Evolutionary conservation across 2,888 invertebrate species (phyloP), one percentile per base, ranked within the genome.

Genomic region (Mylabris sibirica): DNA sequence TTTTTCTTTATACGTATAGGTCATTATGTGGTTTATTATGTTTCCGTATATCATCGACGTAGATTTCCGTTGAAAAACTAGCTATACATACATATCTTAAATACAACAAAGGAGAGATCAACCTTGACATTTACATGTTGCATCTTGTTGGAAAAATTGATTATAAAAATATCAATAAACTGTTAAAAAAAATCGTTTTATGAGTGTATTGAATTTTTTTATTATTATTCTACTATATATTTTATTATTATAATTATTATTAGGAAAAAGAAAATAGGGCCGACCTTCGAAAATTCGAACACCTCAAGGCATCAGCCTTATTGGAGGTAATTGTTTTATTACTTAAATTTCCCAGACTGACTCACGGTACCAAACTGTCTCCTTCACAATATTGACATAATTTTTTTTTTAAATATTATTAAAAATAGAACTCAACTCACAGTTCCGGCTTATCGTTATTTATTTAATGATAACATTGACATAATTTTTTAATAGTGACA

Each of bases 41-140:
- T 60, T 68, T 68, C 60, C 64, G 59, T 49, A 35, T 41, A 64
- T 64, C 65, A 49, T 65, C 65, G 44, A 35, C 41, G 35, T 60
- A 67, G 34, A 64, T 49, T 67, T 20, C 60, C 60, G 30, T 60
- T 60, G 38, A 20, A 68, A 65, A 64, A 64, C 61, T 68, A 64
- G 57, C 64, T 68, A 59, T 64, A 35, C 61, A 67, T 65, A 49
- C 64, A 67, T 65, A 49, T 49, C 49, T 49, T 49, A 49, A 49
- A 49, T 49, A 49, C 49, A 68, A 67, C 57, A 59, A 64, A 64
- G 60, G 49, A 60, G 60, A 60, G 30, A 17, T 35, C 59, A 64
- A 70, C 69, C 69, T 70, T 70, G 69, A 70, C 69, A 70, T 70
- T 70, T 70, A 64, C 57, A 38, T 30, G 62, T 63, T 68, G 68